These are phyloP conservation scores for Pipistrellus pipistrellus DNA, from an alignment of 2,797 vertebrate genomes.

Conservation along the genomic window DNA sequence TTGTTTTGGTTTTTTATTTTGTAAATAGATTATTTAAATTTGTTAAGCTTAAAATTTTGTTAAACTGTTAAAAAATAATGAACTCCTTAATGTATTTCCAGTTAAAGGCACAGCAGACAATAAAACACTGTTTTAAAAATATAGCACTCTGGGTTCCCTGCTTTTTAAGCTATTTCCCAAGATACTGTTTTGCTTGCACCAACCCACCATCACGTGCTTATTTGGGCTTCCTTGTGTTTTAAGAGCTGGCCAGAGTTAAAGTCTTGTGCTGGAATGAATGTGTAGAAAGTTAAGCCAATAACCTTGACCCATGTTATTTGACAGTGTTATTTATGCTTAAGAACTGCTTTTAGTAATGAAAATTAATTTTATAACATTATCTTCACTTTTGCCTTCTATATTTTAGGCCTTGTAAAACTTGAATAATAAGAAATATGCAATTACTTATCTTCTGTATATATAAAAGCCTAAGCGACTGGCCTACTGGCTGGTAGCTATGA, in stretches of 20 bases:
- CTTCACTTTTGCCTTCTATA: background rate
- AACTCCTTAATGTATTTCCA: background rate
- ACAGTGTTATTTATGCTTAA: constrained; percentile 9
- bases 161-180: background rate
- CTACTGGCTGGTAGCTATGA: too few species aligned
- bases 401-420: constrained; percentile 46
- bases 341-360: constrained; percentile 8
- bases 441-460: background rate
- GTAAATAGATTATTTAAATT: background rate
- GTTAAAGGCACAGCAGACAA: background rate
- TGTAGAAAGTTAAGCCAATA: background rate
- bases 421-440: background rate
- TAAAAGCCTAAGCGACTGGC: too few species aligned
- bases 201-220: background rate
- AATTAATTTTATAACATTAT: background rate
- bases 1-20: constrained; percentile 34
- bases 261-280: background rate
- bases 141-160: background rate
- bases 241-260: background rate
- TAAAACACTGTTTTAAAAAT: background rate
- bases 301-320: background rate
- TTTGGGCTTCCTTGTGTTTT: constrained; percentile 13
- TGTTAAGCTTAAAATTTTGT: constrained; percentile 41
- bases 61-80: background rate
- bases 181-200: background rate